Conservation (phyloP, 2,888 invertebrate species). For the Acanthosepion lycidas region DNA sequence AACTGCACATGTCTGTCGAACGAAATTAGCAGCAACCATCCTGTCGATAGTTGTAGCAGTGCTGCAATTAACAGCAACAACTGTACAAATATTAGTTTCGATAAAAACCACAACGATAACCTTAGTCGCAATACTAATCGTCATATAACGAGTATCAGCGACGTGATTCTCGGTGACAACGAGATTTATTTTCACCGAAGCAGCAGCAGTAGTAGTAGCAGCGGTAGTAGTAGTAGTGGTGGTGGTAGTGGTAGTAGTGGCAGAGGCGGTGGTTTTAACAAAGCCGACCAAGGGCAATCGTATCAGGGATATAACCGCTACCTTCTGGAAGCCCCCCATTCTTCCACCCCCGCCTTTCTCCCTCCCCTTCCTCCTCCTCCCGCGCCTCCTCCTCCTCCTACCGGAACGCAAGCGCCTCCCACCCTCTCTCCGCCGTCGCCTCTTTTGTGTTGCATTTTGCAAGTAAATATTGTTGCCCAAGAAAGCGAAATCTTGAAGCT, state of each 20-base stretch:
- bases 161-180: not conserved
- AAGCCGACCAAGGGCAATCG: not conserved
- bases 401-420: conserved; percentile 33
- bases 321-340: conserved; percentile 10
- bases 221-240: not conserved
- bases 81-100: not conserved
- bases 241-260: not conserved
- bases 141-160: not conserved
- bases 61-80: not conserved
- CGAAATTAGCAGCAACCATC: no score
- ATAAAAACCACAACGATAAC: not conserved
- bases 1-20: not conserved
- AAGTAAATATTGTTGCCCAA: conserved; percentile 36
- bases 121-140: not conserved
- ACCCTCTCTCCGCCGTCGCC: not conserved
- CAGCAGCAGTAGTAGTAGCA: not conserved
- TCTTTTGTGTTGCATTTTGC: conserved; percentile 14
- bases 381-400: not conserved
- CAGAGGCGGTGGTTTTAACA: not conserved
- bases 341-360: not conserved
- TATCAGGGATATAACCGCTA: conserved; percentile 11
- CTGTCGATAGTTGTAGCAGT: not conserved
- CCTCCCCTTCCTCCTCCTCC: not conserved
- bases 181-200: not conserved
- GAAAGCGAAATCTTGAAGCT: conserved; percentile 17